These are phyloP conservation scores for Drosophila testacea DNA, from an alignment of 2,888 invertebrate species.

Conservation along the genomic window DNA sequence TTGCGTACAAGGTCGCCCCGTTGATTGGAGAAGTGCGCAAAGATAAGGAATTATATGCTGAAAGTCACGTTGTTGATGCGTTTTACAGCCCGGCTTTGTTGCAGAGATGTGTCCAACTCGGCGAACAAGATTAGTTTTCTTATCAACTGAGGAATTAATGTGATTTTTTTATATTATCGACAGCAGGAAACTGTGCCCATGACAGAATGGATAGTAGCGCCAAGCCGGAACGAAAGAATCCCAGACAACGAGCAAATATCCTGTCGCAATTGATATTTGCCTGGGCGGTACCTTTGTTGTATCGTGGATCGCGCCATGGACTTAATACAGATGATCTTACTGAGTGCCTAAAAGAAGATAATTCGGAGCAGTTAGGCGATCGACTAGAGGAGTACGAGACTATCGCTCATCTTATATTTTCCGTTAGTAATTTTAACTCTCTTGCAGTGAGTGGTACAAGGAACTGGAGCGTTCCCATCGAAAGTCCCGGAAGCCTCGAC, in stretches of 20 bases:
- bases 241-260: constrained; percentile 81
- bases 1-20: constrained; percentile 42
- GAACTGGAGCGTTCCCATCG: constrained; percentile 87
- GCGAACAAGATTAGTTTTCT: constrained; percentile 3
- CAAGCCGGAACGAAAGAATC: constrained; percentile 84
- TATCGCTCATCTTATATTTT: neutral
- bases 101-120: constrained; percentile 7
- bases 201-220: constrained; percentile 83
- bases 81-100: constrained; percentile 15
- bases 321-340: constrained; percentile 89
- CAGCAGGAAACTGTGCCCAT: constrained; percentile 30
- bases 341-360: constrained; percentile 88
- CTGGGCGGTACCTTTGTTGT: constrained; percentile 84
- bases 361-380: constrained; percentile 84
- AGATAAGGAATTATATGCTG: constrained; percentile 38
- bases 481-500: constrained; percentile 87
- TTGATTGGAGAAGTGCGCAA: constrained; percentile 6
- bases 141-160: constrained; percentile 30
- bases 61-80: constrained; percentile 15
- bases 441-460: constrained; percentile 88
- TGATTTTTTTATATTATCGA: constrained; percentile 12
- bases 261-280: constrained; percentile 84
- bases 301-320: constrained; percentile 81
- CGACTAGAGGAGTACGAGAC: constrained; percentile 82
- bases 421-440: neutral